Evolutionary conservation across 2,113 vertebrate genomes (phyloP).

Genomic region (Vidua macroura): DNA sequence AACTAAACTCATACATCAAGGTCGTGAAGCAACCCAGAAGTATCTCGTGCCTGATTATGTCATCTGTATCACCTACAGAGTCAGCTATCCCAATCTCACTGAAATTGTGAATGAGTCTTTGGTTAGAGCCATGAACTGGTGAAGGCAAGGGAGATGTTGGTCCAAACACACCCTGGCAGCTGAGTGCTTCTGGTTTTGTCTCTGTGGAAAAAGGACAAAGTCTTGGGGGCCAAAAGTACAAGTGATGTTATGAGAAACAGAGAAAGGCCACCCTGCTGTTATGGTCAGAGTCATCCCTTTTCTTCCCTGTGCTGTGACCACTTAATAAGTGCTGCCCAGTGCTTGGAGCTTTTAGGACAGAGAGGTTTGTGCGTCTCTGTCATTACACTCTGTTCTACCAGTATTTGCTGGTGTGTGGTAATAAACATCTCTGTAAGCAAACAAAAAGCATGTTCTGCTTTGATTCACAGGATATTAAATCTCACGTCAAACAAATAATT

Average conservation of each 20-base stretch:
- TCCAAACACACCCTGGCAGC: not conserved
- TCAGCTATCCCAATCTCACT: not conserved
- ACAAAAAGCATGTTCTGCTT: not conserved
- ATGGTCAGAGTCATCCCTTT: not conserved
- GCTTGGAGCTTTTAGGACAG: not conserved
- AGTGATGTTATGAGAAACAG: not conserved
- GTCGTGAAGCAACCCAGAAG: not conserved
- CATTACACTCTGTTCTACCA: not conserved
- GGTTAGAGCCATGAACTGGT: not conserved
- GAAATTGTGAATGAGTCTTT: not conserved
- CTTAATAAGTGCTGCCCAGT: not conserved
- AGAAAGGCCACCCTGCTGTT: not conserved
- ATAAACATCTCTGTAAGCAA: conserved; percentile 27
- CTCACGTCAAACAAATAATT: conserved; percentile 31
- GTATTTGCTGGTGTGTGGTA: not conserved
- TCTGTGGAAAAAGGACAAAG: not conserved
- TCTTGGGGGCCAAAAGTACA: not conserved
- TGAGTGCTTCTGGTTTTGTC: not conserved
- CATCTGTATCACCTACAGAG: not conserved
- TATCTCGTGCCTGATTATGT: not conserved
- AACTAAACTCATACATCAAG: not conserved
- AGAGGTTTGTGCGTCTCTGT: not conserved
- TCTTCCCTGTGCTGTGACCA: not conserved
- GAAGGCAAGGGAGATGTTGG: not conserved
- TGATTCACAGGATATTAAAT: conserved; percentile 57